phyloP scores from a whole-genome alignment of 2,797 vertebrate genomes.

The Triplophysa bombifrons region DNA sequence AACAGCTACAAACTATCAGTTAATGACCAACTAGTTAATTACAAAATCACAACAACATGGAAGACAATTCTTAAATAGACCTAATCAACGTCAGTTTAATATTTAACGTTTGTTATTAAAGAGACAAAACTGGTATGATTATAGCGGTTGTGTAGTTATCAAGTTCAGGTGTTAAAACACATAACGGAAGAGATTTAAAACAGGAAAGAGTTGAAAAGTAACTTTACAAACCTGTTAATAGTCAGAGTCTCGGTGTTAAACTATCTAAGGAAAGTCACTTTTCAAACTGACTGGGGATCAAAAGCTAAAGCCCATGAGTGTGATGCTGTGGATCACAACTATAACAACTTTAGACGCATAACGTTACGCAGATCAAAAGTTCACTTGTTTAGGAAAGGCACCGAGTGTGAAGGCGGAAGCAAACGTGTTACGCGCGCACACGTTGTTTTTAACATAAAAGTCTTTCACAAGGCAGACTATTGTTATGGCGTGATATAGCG shows the following conservation, averaged over 20 bases:
- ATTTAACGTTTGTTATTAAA: not conserved
- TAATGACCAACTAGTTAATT: not conserved
- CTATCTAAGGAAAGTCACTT: not conserved
- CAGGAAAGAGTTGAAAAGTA: not conserved
- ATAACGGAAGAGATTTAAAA: not conserved
- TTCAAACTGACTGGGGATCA: not conserved
- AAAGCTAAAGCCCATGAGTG: not conserved
- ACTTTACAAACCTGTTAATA: conserved; percentile 19
- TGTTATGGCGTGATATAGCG: not conserved
- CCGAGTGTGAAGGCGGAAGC: conserved; percentile 7
- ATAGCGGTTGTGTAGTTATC: not conserved
- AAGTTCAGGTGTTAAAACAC: not conserved
- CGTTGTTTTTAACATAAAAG: conserved; percentile 14
- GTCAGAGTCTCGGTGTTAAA: not conserved
- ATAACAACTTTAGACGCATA: not conserved
- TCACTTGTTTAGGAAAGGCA: conserved; percentile 7
- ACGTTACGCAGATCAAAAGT: not conserved
- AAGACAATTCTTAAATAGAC: not conserved
- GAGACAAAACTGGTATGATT: not conserved
- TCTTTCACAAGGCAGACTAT: conserved; percentile 15
- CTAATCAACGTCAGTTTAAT: not conserved
- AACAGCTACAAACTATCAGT: not conserved
- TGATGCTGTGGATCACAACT: not conserved
- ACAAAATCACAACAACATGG: not conserved
- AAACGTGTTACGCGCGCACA: not conserved